Evolutionary conservation across 1,140 invertebrate species (phyloP).

Genomic region (Conus betulinus): DNA sequence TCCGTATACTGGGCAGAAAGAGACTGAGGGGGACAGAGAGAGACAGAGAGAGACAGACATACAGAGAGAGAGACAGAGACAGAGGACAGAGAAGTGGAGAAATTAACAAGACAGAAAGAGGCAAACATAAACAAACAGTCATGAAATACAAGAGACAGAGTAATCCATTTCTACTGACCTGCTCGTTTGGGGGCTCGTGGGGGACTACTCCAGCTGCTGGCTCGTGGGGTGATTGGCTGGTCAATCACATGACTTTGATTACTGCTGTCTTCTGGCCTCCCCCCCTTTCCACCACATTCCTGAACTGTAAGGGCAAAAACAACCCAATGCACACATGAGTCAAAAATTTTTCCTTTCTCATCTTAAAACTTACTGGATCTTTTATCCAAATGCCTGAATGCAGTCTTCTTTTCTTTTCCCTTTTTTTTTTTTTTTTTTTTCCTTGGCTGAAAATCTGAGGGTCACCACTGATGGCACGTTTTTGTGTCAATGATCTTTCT

Average conservation of each 20-base stretch:
- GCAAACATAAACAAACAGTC: background rate
- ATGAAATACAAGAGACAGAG: background rate
- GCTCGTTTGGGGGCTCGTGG: background rate
- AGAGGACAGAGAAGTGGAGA: background rate
- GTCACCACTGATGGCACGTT: too few relatives aligned
- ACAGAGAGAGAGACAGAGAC: constrained; percentile 6
- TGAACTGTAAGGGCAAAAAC: background rate
- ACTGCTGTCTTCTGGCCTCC: background rate
- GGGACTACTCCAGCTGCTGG: background rate
- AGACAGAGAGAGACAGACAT: too few relatives aligned
- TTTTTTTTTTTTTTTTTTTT: too few relatives aligned
- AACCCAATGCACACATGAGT: background rate
- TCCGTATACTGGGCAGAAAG: too few relatives aligned
- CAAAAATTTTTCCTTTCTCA: too few relatives aligned
- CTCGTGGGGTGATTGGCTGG: too few relatives aligned
- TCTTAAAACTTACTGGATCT: too few relatives aligned
- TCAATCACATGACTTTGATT: background rate
- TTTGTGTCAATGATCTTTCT: too few relatives aligned
- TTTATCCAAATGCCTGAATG: too few relatives aligned
- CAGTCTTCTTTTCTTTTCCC: too few relatives aligned
- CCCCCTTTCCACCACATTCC: background rate
- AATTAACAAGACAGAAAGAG: background rate
- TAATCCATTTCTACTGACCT: background rate
- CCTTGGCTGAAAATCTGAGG: too few relatives aligned
- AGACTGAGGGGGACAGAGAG: too few relatives aligned